Percentiles rank a stretch among this genome's conserved stretches.
These are phyloP conservation scores for Lepus americanus DNA, from an alignment of 2,113 vertebrate genomes.

Conservation along the genomic window DNA sequence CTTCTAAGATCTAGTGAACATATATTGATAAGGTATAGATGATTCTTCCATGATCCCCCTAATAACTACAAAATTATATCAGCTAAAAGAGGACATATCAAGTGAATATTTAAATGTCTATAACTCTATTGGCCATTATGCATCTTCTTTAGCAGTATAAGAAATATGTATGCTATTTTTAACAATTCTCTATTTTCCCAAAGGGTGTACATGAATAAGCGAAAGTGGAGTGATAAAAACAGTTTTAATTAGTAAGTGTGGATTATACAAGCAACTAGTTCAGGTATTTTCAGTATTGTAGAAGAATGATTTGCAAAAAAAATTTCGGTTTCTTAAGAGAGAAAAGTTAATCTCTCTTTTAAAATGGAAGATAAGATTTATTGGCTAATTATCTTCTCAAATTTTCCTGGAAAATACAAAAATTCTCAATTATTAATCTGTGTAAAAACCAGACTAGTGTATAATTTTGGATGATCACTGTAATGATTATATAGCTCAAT, in stretches of 20 bases:
- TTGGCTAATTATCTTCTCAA: slow-evolving; percentile 24
- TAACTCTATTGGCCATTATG: not conserved
- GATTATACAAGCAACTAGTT: not conserved
- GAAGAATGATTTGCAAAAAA: not conserved
- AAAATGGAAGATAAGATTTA: not conserved
- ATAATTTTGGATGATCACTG: not conserved
- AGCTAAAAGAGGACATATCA: not conserved
- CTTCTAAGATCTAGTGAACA: not conserved
- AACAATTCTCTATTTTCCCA: not conserved
- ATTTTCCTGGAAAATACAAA: not conserved
- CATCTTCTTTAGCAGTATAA: not conserved
- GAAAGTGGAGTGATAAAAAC: not conserved
- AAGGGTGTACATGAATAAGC: not conserved
- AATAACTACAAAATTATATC: not conserved
- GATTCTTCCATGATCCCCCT: not conserved
- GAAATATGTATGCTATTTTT: not conserved
- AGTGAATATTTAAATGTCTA: not conserved
- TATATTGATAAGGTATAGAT: not conserved
- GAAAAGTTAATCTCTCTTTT: not conserved
- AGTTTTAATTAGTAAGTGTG: not conserved
- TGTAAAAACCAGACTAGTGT: too few species aligned
- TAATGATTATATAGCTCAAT: not conserved
- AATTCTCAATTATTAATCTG: not conserved
- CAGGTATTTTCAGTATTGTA: slow-evolving; percentile 27
- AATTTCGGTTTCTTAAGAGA: not conserved